Percentiles rank a stretch among this genome's conserved stretches.
Evolutionary conservation across 1,140 invertebrate species (phyloP).

Genomic region (Zaprionus tsacasi): DNA sequence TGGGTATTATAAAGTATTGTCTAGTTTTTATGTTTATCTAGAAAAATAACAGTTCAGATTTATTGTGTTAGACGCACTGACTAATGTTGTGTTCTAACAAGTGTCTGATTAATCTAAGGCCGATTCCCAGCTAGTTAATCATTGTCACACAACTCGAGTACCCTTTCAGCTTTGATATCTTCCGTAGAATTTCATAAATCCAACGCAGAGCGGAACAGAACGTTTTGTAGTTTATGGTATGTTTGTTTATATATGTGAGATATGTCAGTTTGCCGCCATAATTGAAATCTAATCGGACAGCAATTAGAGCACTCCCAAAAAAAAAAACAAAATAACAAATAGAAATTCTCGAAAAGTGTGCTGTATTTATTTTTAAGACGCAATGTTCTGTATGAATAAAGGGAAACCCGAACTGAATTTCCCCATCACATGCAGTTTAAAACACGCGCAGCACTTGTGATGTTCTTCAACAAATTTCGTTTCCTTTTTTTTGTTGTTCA

Average conservation of each 20-base stretch:
- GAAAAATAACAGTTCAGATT: slow-evolving; percentile 2
- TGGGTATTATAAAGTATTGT: neutral
- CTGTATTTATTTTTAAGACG: neutral
- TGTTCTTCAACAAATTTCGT: slow-evolving; percentile 1
- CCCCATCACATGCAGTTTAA: neutral
- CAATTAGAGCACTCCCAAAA: neutral
- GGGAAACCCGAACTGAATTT: neutral
- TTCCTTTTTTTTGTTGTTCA: neutral
- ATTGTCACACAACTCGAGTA: slow-evolving; percentile 62
- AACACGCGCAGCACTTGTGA: neutral
- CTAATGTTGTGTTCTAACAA: slow-evolving; percentile 52
- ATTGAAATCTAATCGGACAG: slow-evolving; percentile 18
- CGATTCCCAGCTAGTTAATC: slow-evolving; percentile 53
- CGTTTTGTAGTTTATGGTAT: slow-evolving; percentile 14
- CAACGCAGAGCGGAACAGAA: slow-evolving; percentile 9
- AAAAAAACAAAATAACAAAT: neutral
- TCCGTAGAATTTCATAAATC: slow-evolving; percentile 32
- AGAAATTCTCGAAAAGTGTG: neutral
- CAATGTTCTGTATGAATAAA: neutral
- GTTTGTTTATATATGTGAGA: neutral
- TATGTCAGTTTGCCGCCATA: neutral
- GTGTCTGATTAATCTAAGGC: slow-evolving; percentile 44
- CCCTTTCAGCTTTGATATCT: slow-evolving; percentile 10
- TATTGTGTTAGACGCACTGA: slow-evolving; percentile 40
- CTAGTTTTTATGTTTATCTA: neutral